These are phyloP conservation scores for Tigriopus californicus DNA, from an alignment of 2,888 invertebrate species.

Conservation along the genomic window DNA sequence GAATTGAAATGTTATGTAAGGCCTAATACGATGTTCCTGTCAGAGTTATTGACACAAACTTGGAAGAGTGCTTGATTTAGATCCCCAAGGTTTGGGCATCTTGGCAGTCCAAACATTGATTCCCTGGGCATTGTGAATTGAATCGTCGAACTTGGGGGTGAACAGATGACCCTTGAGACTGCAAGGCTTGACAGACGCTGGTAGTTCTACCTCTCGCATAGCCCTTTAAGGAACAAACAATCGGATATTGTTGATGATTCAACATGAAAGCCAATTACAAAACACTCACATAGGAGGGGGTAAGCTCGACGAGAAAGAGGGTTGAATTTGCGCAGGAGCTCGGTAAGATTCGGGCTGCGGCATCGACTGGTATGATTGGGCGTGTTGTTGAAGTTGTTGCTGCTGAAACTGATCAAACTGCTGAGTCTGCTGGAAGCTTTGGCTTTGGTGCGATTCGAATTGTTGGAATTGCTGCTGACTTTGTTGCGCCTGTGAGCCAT, in stretches of 20 bases:
- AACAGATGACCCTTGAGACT: neutral
- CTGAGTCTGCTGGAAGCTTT: too few relatives aligned
- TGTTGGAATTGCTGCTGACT: too few relatives aligned
- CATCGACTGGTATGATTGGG: neutral
- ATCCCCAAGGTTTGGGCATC: neutral
- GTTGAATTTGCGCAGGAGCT: too few relatives aligned
- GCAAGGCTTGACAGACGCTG: neutral
- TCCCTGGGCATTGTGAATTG: constrained; percentile 13
- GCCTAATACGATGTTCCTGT: too few relatives aligned
- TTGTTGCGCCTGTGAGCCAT: too few relatives aligned
- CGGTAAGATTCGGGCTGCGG: too few relatives aligned
- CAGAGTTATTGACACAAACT: too few relatives aligned
- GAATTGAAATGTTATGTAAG: too few relatives aligned
- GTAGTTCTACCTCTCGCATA: neutral
- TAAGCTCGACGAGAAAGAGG: neutral
- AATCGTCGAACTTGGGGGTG: constrained; percentile 12
- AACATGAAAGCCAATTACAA: too few relatives aligned
- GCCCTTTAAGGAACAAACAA: neutral
- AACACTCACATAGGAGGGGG: neutral
- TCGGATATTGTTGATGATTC: neutral
- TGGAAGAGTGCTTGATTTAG: too few relatives aligned
- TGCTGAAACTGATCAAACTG: neutral
- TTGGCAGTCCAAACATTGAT: constrained; percentile 14
- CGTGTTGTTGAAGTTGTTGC: neutral
- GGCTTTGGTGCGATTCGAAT: too few relatives aligned